Conservation (phyloP, 2,113 vertebrate species). For the Mastomys natalensis region DNA sequence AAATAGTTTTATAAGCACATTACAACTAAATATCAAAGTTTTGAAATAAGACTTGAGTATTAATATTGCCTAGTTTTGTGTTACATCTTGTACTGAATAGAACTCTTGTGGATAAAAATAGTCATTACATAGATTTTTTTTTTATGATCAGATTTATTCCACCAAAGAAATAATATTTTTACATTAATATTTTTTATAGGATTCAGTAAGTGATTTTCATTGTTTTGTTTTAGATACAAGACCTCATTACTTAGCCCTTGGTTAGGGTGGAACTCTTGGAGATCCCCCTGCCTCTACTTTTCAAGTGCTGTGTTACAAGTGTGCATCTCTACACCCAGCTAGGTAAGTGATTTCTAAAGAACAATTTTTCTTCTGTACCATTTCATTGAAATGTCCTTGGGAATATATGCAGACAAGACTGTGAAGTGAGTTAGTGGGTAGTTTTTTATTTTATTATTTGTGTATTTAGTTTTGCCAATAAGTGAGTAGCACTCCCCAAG, state of each 20-base stretch:
- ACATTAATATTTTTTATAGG: neutral
- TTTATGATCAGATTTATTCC: neutral
- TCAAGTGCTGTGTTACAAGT: neutral
- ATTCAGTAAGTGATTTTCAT: neutral
- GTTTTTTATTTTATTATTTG: neutral
- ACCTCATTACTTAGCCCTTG: neutral
- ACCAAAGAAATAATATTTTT: neutral
- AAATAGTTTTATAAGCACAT: neutral
- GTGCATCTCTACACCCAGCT: neutral
- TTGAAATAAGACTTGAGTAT: neutral
- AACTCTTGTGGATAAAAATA: neutral
- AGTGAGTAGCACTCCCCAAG: neutral
- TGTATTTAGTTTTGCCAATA: neutral
- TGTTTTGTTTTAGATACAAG: neutral
- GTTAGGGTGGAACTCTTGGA: neutral
- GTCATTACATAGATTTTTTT: neutral
- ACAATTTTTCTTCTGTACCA: neutral
- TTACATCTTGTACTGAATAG: neutral
- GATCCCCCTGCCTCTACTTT: neutral
- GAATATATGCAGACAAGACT: neutral
- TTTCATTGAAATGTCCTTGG: neutral
- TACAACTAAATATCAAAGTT: neutral
- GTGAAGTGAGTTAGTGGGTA: neutral
- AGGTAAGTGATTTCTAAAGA: neutral
- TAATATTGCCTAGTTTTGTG: neutral